phyloP scores from a whole-genome alignment of 2,113 vertebrate species.

The Perognathus longimembris region DNA sequence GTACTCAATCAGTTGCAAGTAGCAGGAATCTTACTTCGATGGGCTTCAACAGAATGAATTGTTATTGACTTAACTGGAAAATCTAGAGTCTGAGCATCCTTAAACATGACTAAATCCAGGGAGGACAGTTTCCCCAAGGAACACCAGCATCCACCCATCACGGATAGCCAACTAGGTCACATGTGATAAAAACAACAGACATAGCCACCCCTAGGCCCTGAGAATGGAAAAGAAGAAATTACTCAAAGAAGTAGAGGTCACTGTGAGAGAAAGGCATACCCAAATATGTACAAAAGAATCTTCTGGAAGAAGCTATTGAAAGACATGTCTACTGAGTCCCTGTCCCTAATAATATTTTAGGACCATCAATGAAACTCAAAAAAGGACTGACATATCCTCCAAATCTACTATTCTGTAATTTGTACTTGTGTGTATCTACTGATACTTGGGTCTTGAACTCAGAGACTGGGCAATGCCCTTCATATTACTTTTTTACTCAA shows the following conservation, averaged over 20 bases:
- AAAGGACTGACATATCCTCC: constrained; percentile 18
- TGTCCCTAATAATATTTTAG: constrained; percentile 23
- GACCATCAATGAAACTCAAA: constrained; percentile 19
- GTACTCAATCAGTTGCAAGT: neutral
- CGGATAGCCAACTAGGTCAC: neutral
- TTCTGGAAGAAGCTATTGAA: neutral
- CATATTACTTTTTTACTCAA: no score
- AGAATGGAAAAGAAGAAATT: neutral
- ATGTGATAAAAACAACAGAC: neutral
- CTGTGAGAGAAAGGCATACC: neutral
- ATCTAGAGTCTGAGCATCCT: neutral
- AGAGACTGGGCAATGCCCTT: no score
- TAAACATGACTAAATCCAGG: neutral
- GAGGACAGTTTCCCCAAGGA: neutral
- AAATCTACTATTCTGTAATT: neutral
- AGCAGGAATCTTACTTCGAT: neutral
- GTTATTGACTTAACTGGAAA: constrained; percentile 35
- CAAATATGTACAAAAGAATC: neutral
- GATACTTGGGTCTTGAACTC: no score
- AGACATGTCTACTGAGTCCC: neutral
- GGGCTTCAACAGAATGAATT: constrained; percentile 3
- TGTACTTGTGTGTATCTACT: no score
- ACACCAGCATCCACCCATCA: neutral
- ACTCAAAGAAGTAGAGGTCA: neutral
- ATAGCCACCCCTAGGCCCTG: neutral